phyloP scores from a whole-genome alignment of 2,888 invertebrate genomes.

The Nephrotoma appendiculata region DNA sequence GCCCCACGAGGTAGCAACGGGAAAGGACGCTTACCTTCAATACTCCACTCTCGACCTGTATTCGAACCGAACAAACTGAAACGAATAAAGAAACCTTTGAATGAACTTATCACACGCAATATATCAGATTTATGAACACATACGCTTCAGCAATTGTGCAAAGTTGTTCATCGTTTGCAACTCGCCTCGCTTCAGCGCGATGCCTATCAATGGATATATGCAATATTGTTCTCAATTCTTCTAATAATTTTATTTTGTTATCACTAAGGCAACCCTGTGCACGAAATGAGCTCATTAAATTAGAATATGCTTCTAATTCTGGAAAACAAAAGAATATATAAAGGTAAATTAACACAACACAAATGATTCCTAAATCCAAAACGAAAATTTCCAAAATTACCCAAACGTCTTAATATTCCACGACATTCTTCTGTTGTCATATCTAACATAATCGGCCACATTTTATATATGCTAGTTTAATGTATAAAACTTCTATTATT shows the following conservation, averaged over 20 bases:
- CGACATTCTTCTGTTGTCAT: slow-evolving; percentile 82
- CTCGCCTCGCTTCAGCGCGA: slow-evolving; percentile 80
- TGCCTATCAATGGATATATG: slow-evolving; percentile 85
- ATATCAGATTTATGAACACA: slow-evolving; percentile 25
- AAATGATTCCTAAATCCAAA: not conserved
- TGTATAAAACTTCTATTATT: slow-evolving; percentile 1
- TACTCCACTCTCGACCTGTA: slow-evolving; percentile 63
- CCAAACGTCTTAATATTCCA: slow-evolving; percentile 72
- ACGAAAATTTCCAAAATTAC: slow-evolving; percentile 33
- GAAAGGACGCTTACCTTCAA: slow-evolving; percentile 71
- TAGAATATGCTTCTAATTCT: slow-evolving; percentile 88
- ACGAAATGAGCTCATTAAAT: slow-evolving; percentile 77
- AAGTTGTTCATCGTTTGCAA: slow-evolving; percentile 80
- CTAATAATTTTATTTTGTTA: slow-evolving; percentile 69
- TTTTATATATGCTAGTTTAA: slow-evolving; percentile 9
- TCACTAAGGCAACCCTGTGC: slow-evolving; percentile 80
- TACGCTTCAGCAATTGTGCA: slow-evolving; percentile 83
- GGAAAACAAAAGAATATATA: slow-evolving; percentile 21
- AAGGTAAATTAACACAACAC: not conserved
- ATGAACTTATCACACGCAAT: not conserved
- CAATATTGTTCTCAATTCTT: slow-evolving; percentile 64
- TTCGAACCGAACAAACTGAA: slow-evolving; percentile 48
- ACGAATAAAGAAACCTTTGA: not conserved
- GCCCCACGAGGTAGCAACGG: slow-evolving; percentile 73
- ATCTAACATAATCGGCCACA: slow-evolving; percentile 59